Conservation (phyloP, 2,888 invertebrate genomes). For the Capitulum mitella region DNA sequence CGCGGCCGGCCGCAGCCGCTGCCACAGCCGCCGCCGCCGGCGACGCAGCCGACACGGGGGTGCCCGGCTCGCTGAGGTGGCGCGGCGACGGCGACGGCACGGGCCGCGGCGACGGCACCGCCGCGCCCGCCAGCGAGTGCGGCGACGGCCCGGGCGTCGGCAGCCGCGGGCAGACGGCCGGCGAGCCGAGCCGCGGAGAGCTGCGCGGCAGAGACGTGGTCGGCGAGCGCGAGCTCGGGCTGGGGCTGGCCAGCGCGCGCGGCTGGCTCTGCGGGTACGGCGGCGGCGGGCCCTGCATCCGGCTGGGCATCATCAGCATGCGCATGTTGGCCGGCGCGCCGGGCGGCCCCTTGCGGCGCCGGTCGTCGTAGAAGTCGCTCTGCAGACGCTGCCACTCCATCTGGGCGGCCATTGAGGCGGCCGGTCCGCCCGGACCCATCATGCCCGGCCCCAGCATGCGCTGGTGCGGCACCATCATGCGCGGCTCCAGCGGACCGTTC, state of each 20-base stretch:
- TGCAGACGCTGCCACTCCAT: constrained; percentile 88
- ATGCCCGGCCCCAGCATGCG: constrained; percentile 35
- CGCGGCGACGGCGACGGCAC: constrained; percentile 35
- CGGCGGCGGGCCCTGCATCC: constrained; percentile 64
- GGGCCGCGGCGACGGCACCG: neutral
- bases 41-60: constrained; percentile 52
- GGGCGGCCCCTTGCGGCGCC: constrained; percentile 49
- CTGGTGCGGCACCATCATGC: constrained; percentile 36
- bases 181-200: constrained; percentile 56
- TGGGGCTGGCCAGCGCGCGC: constrained; percentile 48
- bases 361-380: constrained; percentile 72
- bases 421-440: constrained; percentile 35
- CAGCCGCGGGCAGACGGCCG: constrained; percentile 58
- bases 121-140: neutral
- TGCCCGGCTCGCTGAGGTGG: constrained; percentile 62
- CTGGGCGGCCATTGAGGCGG: constrained; percentile 52
- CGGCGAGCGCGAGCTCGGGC: constrained; percentile 38
- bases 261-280: constrained; percentile 66
- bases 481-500: constrained; percentile 35
- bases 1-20: neutral
- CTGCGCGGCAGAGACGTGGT: constrained; percentile 30
- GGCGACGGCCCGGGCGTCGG: constrained; percentile 29
- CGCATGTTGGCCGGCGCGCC: constrained; percentile 41
- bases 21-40: neutral
- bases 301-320: constrained; percentile 34